A percentile compares a stretch with the other conserved stretches of the same genome.
Evolutionary conservation across 2,113 vertebrate species (phyloP).

Genomic region (Podilymbus podiceps): DNA sequence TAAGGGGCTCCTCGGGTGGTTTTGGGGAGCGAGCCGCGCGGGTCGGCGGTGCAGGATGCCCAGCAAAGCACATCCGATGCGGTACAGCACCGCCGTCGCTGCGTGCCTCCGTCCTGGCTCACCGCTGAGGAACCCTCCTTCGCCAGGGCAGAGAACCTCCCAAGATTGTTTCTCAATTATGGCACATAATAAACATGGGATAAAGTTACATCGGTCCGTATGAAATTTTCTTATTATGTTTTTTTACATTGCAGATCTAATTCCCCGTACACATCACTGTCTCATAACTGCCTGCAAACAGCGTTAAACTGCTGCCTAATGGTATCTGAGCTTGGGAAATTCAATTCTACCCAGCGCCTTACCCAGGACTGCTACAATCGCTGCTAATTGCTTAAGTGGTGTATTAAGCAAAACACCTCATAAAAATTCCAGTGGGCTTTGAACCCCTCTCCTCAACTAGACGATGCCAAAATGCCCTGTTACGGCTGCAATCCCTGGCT

Average conservation of each 20-base stretch:
- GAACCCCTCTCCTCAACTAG: neutral
- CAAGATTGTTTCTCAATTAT: neutral
- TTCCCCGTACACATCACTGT: neutral
- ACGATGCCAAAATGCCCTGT: neutral
- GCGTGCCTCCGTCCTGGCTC: neutral
- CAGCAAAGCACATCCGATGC: neutral
- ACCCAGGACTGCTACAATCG: neutral
- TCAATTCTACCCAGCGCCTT: slow-evolving; percentile 11
- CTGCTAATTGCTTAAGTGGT: slow-evolving; percentile 44
- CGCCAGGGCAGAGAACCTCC: neutral
- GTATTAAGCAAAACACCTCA: slow-evolving; percentile 36
- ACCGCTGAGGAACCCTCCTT: neutral
- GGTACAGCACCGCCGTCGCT: neutral
- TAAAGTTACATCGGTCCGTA: neutral
- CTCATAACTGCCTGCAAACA: neutral
- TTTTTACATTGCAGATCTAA: neutral
- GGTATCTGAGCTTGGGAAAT: slow-evolving; percentile 33
- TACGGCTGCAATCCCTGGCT: neutral
- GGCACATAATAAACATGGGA: neutral
- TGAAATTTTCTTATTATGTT: neutral
- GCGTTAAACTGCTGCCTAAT: neutral
- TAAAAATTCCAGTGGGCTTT: slow-evolving; percentile 30
- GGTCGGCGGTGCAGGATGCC: neutral
- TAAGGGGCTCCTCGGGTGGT: neutral
- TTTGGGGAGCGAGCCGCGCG: neutral